phyloP scores from a whole-genome alignment of 2,797 vertebrate species.

The Hydrophis major region DNA sequence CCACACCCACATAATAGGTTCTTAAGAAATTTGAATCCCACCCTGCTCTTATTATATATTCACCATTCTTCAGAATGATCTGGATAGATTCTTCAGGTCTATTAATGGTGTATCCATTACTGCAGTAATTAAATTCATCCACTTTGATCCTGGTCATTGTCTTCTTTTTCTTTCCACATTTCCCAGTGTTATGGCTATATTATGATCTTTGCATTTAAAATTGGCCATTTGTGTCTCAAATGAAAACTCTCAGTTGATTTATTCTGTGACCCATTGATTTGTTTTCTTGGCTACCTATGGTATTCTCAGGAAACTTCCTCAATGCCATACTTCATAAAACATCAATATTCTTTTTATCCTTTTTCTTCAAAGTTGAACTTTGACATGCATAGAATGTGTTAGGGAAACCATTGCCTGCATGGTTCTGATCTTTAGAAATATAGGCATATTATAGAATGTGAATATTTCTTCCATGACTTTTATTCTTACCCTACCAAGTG shows the following conservation, averaged over 20 bases:
- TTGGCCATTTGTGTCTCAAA: not conserved
- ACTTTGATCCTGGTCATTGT: not conserved
- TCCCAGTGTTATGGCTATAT: not conserved
- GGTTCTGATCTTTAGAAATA: not conserved
- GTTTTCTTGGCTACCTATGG: not conserved
- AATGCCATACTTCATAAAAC: not conserved
- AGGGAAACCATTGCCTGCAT: not conserved
- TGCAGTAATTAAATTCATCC: not conserved
- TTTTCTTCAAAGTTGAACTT: not conserved
- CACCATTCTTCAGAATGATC: not conserved
- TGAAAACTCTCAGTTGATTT: not conserved
- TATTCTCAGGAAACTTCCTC: not conserved
- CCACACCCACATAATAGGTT: too few species aligned
- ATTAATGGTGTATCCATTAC: not conserved
- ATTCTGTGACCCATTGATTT: not conserved
- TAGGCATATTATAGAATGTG: not conserved
- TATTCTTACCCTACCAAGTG: not conserved
- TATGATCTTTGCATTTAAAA: not conserved
- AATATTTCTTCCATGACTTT: not conserved
- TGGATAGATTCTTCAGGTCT: not conserved
- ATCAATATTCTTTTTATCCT: not conserved
- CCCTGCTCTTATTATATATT: not conserved
- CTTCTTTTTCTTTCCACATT: not conserved
- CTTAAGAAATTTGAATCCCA: too few species aligned
- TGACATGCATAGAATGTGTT: not conserved